phyloP scores from a whole-genome alignment of 1,140 invertebrate genomes.

The Apis laboriosa region DNA sequence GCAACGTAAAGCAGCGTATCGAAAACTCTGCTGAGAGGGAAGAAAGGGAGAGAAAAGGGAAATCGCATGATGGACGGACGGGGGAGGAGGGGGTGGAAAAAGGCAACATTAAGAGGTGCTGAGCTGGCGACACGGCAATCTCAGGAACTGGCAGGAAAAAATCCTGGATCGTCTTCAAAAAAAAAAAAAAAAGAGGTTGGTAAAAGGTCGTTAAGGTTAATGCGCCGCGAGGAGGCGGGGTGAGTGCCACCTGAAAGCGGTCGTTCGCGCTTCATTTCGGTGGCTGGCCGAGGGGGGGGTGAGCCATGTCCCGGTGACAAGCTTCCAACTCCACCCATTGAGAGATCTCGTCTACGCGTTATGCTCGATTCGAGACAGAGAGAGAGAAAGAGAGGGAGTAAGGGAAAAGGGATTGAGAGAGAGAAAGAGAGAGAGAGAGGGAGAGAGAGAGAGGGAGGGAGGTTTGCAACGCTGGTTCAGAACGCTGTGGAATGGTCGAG shows the following conservation, averaged over 20 bases:
- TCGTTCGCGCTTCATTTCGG: constrained; percentile 55
- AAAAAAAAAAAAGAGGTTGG: constrained; percentile 69
- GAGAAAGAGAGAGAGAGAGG: neutral
- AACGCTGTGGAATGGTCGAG: neutral
- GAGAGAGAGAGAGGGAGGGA: neutral
- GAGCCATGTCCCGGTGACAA: neutral
- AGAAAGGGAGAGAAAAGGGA: neutral
- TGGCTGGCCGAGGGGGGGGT: neutral
- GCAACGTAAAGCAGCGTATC: too few species aligned
- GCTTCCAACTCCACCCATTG: neutral
- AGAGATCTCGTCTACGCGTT: constrained; percentile 21
- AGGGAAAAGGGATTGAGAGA: too few species aligned
- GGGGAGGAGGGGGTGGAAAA: constrained; percentile 57
- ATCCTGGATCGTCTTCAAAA: constrained; percentile 53
- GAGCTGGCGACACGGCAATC: constrained; percentile 75
- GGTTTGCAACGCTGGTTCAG: neutral
- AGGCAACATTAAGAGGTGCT: constrained; percentile 76
- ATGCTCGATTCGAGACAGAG: constrained; percentile 10
- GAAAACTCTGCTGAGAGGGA: neutral
- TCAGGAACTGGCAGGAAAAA: constrained; percentile 68
- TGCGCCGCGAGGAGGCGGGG: constrained; percentile 63
- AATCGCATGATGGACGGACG: neutral
- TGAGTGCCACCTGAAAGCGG: constrained; percentile 21
- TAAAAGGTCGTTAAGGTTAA: constrained; percentile 80
- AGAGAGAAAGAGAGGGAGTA: too few species aligned